These are phyloP conservation scores for Aradophagus sp. DNA, from an alignment of 1,140 invertebrate species.

Conservation along the genomic window DNA sequence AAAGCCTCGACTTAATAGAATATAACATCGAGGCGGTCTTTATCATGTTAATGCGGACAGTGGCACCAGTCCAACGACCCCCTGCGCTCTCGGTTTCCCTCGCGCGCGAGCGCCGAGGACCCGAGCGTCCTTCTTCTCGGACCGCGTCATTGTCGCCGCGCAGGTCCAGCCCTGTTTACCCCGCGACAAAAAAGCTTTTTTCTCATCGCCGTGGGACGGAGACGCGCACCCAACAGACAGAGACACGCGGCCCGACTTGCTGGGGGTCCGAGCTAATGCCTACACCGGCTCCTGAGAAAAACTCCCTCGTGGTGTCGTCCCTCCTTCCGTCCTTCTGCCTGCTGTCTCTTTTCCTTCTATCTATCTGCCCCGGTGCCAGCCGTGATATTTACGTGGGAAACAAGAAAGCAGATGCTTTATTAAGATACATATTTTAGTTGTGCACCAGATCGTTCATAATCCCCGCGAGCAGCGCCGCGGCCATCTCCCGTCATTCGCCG, in stretches of 20 bases:
- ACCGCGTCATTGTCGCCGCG: slow-evolving; percentile 69
- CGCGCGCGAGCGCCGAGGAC: slow-evolving; percentile 10
- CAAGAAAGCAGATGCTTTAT: slow-evolving; percentile 65
- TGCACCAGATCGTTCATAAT: slow-evolving; percentile 68
- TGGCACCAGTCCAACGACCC: slow-evolving; percentile 70
- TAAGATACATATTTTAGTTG: slow-evolving; percentile 66
- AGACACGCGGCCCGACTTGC: slow-evolving; percentile 60
- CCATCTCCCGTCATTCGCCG: slow-evolving; percentile 27
- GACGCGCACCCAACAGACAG: not conserved
- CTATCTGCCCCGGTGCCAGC: slow-evolving; percentile 29
- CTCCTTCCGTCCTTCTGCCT: slow-evolving; percentile 18
- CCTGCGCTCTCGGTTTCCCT: slow-evolving; percentile 54
- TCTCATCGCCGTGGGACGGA: slow-evolving; percentile 61
- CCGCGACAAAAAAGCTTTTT: slow-evolving; percentile 67
- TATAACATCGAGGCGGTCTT: slow-evolving; percentile 70
- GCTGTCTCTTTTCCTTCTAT: too few species aligned
- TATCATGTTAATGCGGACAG: slow-evolving; percentile 71
- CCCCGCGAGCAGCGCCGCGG: slow-evolving; percentile 37
- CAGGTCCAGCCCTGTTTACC: slow-evolving; percentile 73
- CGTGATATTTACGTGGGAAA: slow-evolving; percentile 74
- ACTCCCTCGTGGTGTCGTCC: slow-evolving; percentile 61
- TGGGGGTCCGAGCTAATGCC: slow-evolving; percentile 70
- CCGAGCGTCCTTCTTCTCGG: slow-evolving; percentile 50
- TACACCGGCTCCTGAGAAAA: slow-evolving; percentile 69
- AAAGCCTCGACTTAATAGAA: slow-evolving; percentile 71